Conservation (phyloP, 2,888 invertebrate species). For the Eustalomyia histrio region DNA sequence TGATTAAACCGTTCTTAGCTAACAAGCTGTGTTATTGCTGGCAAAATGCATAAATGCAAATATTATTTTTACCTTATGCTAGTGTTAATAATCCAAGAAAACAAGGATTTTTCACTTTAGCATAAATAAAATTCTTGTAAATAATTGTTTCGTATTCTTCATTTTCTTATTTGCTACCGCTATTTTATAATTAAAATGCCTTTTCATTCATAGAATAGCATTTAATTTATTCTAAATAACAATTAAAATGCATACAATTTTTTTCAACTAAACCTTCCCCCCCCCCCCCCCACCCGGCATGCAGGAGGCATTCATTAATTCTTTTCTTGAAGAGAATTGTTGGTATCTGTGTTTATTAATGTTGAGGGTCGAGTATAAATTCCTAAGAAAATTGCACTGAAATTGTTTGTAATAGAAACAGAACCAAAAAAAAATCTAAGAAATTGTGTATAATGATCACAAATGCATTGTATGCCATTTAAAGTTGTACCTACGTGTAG, state of each 20-base stretch:
- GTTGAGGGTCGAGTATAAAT: background rate
- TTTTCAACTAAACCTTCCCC: background rate
- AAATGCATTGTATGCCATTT: background rate
- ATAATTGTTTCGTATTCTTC: slow-evolving; percentile 2
- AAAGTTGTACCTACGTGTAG: background rate
- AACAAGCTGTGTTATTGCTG: too few relatives aligned
- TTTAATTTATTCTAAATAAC: slow-evolving; percentile 58
- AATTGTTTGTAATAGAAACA: background rate
- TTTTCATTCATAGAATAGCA: slow-evolving; percentile 21
- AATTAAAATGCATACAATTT: slow-evolving; percentile 49
- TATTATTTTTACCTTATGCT: background rate
- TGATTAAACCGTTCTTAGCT: too few relatives aligned
- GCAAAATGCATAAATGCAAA: background rate
- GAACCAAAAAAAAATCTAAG: background rate
- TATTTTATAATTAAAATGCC: slow-evolving; percentile 55
- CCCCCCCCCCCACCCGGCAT: background rate
- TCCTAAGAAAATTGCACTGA: background rate
- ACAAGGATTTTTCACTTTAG: slow-evolving; percentile 2
- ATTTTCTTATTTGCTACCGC: slow-evolving; percentile 20
- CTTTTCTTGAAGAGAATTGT: background rate
- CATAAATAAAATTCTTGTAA: slow-evolving; percentile 26
- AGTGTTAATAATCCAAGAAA: background rate
- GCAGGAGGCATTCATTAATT: background rate
- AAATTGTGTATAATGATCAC: background rate
- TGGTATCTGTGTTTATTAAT: slow-evolving; percentile 16